phyloP scores from a whole-genome alignment of 1,140 invertebrate species.

The Papilio dardanus region DNA sequence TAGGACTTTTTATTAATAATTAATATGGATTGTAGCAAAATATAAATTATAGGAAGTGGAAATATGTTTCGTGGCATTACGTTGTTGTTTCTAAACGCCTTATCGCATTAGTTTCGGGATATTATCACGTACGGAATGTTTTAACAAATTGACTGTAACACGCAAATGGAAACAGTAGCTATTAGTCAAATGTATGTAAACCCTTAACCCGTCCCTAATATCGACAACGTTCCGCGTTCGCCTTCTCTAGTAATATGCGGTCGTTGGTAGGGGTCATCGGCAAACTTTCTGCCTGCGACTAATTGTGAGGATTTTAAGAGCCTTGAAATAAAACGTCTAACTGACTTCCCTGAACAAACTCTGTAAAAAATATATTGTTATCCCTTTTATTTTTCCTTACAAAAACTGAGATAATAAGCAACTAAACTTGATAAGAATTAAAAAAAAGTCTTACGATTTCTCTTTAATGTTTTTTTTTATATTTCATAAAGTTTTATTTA shows the following conservation, averaged over 20 bases:
- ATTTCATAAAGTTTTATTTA: not conserved
- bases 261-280: no score
- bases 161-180: not conserved
- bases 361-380: no score
- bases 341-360: no score
- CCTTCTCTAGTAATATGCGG: no score
- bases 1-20: no score
- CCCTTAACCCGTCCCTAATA: no score
- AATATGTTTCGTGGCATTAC: not conserved
- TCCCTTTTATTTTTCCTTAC: not conserved
- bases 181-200: no score
- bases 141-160: not conserved
- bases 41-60: not conserved
- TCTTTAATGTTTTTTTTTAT: not conserved
- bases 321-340: no score
- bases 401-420: not conserved
- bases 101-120: conserved; percentile 7
- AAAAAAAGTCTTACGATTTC: not conserved
- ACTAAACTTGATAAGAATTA: not conserved
- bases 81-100: not conserved
- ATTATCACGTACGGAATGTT: not conserved
- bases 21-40: no score
- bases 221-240: no score
- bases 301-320: no score
- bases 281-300: no score